phyloP scores from a whole-genome alignment of 2,888 invertebrate genomes.

The Dioctria linearis region DNA sequence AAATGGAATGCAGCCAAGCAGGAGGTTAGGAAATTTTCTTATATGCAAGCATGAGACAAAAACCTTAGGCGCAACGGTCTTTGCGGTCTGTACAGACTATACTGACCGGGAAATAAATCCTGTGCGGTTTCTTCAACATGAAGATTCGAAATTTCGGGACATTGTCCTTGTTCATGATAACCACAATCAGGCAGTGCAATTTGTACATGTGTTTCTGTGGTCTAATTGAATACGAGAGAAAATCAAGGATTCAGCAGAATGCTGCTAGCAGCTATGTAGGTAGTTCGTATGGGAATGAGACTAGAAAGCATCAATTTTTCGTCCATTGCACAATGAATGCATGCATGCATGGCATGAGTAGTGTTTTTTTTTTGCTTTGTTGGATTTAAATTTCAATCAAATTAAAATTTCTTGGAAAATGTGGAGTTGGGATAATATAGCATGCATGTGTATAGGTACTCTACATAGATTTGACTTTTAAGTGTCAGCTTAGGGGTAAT shows the following conservation, averaged over 20 bases:
- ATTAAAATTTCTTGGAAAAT: no score
- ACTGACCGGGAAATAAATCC: slow-evolving; percentile 32
- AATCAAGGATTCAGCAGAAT: neutral
- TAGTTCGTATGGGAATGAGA: no score
- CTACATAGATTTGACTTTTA: no score
- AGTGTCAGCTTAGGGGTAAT: no score
- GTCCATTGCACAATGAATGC: no score
- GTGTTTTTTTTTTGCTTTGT: no score
- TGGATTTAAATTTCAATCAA: no score
- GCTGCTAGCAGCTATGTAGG: no score
- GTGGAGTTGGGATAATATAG: no score
- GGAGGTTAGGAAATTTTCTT: slow-evolving; percentile 27
- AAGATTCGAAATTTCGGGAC: slow-evolving; percentile 41
- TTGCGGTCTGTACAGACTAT: slow-evolving; percentile 24
- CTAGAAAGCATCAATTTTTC: no score
- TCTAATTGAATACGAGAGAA: slow-evolving; percentile 39
- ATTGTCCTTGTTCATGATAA: slow-evolving; percentile 35
- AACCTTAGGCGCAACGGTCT: slow-evolving; percentile 26
- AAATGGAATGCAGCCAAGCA: slow-evolving; percentile 2
- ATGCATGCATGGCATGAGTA: no score
- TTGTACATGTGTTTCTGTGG: slow-evolving; percentile 51
- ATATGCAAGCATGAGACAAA: slow-evolving; percentile 1
- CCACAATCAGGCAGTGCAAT: slow-evolving; percentile 45
- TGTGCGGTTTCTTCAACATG: slow-evolving; percentile 40
- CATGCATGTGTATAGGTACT: no score